Evolutionary conservation across 2,797 vertebrate species (phyloP).

Genomic region (Adelosebastes latens): DNA sequence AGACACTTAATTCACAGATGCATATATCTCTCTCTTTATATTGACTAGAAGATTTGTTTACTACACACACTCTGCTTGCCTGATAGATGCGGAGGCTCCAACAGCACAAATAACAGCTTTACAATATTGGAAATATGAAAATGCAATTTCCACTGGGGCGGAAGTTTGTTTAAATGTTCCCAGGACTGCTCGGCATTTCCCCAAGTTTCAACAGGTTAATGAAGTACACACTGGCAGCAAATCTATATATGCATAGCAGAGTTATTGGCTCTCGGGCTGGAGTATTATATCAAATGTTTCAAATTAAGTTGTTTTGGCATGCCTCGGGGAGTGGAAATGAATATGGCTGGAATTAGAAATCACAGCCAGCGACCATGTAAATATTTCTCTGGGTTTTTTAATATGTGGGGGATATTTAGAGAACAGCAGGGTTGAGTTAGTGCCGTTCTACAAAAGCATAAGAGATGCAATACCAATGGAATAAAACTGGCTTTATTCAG

Average conservation of each 20-base stretch:
- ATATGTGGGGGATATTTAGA: not conserved
- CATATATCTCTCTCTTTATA: not conserved
- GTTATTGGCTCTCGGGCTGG: conserved; percentile 38
- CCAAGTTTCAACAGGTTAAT: conserved; percentile 42
- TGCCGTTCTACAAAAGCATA: not conserved
- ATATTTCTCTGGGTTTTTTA: conserved; percentile 17
- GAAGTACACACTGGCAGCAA: conserved; percentile 42
- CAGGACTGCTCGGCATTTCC: conserved; percentile 25
- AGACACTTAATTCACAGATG: not conserved
- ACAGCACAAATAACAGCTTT: not conserved
- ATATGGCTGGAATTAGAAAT: conserved; percentile 23
- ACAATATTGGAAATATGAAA: conserved; percentile 7
- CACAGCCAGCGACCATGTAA: conserved; percentile 20
- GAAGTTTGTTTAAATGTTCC: conserved; percentile 22
- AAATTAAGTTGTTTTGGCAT: conserved; percentile 18
- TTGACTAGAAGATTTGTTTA: not conserved
- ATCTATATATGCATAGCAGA: conserved; percentile 38
- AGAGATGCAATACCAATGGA: not conserved
- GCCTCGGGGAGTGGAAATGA: conserved; percentile 29
- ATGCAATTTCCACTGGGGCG: not conserved
- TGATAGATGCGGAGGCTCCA: not conserved
- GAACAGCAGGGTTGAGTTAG: not conserved
- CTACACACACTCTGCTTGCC: no score
- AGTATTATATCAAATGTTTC: conserved; percentile 50
- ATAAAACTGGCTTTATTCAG: not conserved